A percentile compares a stretch with the other conserved stretches of the same genome.
Evolutionary conservation across 2,888 invertebrate genomes (phyloP).

Genomic region (Melipona bicolor): DNA sequence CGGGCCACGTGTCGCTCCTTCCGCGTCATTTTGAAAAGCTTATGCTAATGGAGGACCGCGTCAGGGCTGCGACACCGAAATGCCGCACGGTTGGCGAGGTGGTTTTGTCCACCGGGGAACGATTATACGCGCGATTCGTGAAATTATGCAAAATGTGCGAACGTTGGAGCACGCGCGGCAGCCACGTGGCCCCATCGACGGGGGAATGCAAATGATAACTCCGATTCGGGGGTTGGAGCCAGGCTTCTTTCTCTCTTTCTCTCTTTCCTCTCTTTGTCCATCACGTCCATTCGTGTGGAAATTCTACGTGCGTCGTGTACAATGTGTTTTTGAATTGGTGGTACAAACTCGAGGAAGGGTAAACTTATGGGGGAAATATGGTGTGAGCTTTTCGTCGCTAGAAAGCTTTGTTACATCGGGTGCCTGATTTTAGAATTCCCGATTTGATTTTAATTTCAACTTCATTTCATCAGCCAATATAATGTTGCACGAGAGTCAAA

Average conservation of each 20-base stretch:
- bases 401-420: too few relatives aligned
- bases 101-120: conserved; percentile 52
- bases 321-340: background rate
- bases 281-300: conserved; percentile 32
- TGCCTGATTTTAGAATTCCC: too few relatives aligned
- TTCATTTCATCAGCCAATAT: too few relatives aligned
- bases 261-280: conserved; percentile 60
- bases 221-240: conserved; percentile 69
- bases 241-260: background rate
- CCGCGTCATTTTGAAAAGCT: conserved; percentile 72
- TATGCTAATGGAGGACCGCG: conserved; percentile 73
- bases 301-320: background rate
- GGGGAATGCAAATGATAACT: conserved; percentile 78
- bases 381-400: background rate
- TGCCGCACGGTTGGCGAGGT: conserved; percentile 28
- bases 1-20: conserved; percentile 72
- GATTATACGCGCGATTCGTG: conserved; percentile 78
- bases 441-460: too few relatives aligned
- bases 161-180: conserved; percentile 55
- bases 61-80: conserved; percentile 28
- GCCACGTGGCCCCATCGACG: conserved; percentile 67
- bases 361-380: background rate
- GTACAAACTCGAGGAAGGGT: too few relatives aligned
- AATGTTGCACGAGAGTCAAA: too few relatives aligned
- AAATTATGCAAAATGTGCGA: conserved; percentile 78